phyloP scores from a whole-genome alignment of 2,888 invertebrate genomes.

The Podabrus alpinus region DNA sequence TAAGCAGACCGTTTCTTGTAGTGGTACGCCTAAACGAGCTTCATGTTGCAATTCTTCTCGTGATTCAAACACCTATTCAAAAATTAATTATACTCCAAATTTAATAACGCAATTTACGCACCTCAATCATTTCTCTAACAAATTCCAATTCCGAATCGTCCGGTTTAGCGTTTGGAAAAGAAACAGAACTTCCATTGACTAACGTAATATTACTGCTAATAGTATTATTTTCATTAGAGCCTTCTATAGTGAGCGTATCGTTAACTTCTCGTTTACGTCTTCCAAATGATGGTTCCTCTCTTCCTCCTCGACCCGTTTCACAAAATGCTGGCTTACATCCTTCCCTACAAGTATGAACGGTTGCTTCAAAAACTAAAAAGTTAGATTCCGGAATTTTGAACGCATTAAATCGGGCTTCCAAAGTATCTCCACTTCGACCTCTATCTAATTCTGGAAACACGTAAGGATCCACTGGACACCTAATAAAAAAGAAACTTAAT shows the following conservation, averaged over 20 bases:
- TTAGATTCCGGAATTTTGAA: slow-evolving; percentile 95
- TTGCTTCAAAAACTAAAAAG: slow-evolving; percentile 91
- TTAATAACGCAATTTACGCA: slow-evolving; percentile 45
- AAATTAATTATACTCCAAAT: neutral
- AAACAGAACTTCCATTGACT: slow-evolving; percentile 46
- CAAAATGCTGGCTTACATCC: slow-evolving; percentile 92
- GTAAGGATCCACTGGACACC: slow-evolving; percentile 89
- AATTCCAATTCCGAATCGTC: slow-evolving; percentile 64
- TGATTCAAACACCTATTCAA: slow-evolving; percentile 77
- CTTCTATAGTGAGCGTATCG: slow-evolving; percentile 40
- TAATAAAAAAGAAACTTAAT: slow-evolving; percentile 49
- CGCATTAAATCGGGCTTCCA: slow-evolving; percentile 90
- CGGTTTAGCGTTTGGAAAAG: slow-evolving; percentile 57
- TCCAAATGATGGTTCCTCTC: slow-evolving; percentile 83
- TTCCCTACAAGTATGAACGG: slow-evolving; percentile 84
- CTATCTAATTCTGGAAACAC: slow-evolving; percentile 91
- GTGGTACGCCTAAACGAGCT: slow-evolving; percentile 68
- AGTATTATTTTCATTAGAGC: slow-evolving; percentile 37
- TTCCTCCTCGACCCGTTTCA: slow-evolving; percentile 77
- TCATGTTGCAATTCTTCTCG: slow-evolving; percentile 72
- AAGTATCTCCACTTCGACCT: slow-evolving; percentile 80
- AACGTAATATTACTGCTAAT: slow-evolving; percentile 39
- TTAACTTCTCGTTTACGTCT: slow-evolving; percentile 65
- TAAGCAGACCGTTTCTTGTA: slow-evolving; percentile 75
- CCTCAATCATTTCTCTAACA: slow-evolving; percentile 89